Evolutionary conservation across 1,140 invertebrate genomes (phyloP), one percentile per base, ranked within the genome.

Genomic region (Polypedilum vanderplanki): DNA sequence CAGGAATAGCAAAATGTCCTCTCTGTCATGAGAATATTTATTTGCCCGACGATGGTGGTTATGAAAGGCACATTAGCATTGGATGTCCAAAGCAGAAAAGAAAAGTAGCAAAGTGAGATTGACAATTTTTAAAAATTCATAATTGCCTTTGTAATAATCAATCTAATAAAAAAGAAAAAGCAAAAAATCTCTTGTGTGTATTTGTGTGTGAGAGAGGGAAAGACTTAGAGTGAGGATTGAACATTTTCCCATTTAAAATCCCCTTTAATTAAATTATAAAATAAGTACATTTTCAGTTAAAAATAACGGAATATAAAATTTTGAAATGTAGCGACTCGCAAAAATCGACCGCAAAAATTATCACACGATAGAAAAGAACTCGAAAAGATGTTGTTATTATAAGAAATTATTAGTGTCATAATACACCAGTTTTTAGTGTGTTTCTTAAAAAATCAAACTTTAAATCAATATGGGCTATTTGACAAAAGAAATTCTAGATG

Each of bases 11-110:
- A 76, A 87, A 87, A 76, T 95, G 93, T 83, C 92, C 92, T 3
- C 82, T 95, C 12, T 95, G 93, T 79, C 89, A 89, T 77, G 84
- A 85, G 74, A 88, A 90, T 79, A 84, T 91, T 9, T 82, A 86
- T 75, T 75, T 81, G 12, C 80, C 81, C 8, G 77, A 78, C 73
- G 81, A 83, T 75, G 81, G 67, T 75, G 83, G 75, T 81, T 87
- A 77, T 88, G 90, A 80, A 81, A 85, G 77, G 81, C 85, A 76
- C 73, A 79, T 83, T 70, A 18, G 20, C 9, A 70, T 70, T 1
- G 65, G 65, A 20, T 70, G 65, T 10, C 65, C 65, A 4, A 20
- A 70, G 17, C 65, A 70, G 5, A 70, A 70, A 10, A n/a, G 65
- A n/a, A 70, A 70, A 70, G 17, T 70, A 18, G 18, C 9, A 10